Percentiles rank a stretch among this genome's conserved stretches.
Evolutionary conservation across 2,113 vertebrate species (phyloP).

Genomic region (Beaufortia kweichowensis): DNA sequence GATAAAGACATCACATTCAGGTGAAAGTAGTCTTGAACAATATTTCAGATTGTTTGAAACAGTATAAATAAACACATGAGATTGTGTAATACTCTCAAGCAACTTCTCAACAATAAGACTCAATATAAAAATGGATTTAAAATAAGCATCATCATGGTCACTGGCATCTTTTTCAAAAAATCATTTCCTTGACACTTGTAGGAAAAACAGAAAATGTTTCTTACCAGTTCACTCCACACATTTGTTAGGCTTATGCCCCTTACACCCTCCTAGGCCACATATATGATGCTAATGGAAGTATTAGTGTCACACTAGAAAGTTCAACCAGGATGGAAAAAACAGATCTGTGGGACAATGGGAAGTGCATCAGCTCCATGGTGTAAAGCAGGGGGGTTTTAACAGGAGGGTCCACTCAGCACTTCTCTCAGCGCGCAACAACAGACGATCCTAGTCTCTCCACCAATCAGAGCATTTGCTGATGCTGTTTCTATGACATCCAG

Average conservation of each 20-base stretch:
- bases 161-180: not conserved
- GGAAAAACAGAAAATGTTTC: constrained; percentile 59
- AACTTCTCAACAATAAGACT: too few relatives aligned
- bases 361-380: constrained; percentile 58
- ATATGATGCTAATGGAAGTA: constrained; percentile 67
- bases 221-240: constrained; percentile 83
- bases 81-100: too few relatives aligned
- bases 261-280: constrained; percentile 67
- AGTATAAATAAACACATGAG: too few relatives aligned
- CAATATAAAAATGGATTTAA: too few relatives aligned
- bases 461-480: constrained; percentile 60
- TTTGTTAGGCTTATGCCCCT: constrained; percentile 78
- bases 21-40: too few relatives aligned
- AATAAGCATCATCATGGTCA: not conserved
- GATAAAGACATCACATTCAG: too few relatives aligned
- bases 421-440: constrained; percentile 63
- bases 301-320: constrained; percentile 71
- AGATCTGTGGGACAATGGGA: constrained; percentile 70
- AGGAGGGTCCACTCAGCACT: constrained; percentile 77
- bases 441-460: constrained; percentile 52
- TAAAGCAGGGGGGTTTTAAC: constrained; percentile 50
- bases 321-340: constrained; percentile 71
- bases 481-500: constrained; percentile 62
- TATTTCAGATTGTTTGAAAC: too few relatives aligned
- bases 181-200: constrained; percentile 39